A percentile compares a stretch with the other conserved stretches of the same genome.
Evolutionary conservation across 2,113 vertebrate species (phyloP).

Genomic region (Sphyrna mokarran): DNA sequence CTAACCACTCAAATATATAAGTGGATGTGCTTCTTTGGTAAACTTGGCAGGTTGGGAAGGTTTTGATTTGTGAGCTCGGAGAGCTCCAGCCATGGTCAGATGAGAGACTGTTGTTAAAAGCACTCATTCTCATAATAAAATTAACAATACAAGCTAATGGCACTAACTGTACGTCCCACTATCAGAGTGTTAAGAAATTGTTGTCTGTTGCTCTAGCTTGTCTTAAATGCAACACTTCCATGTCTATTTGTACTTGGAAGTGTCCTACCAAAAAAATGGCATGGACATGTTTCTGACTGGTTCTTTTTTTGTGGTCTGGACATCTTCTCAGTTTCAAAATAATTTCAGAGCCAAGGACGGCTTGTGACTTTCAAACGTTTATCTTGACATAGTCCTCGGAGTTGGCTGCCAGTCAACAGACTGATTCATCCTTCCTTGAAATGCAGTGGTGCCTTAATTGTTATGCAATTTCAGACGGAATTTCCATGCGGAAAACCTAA

Average conservation of each 20-base stretch:
- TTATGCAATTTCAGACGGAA: neutral
- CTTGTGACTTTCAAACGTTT: neutral
- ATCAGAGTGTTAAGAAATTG: neutral
- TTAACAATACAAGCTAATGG: neutral
- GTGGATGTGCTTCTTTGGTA: no score
- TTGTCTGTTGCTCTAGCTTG: neutral
- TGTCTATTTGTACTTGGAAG: neutral
- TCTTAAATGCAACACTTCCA: neutral
- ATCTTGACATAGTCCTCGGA: neutral
- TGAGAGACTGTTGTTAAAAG: no score
- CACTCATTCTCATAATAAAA: neutral
- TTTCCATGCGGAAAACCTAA: neutral
- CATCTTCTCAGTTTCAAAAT: neutral
- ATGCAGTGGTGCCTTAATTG: neutral
- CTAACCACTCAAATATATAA: no score
- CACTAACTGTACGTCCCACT: no score
- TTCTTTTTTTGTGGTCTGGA: neutral
- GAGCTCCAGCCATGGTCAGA: no score
- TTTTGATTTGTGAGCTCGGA: no score
- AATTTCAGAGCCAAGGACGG: neutral
- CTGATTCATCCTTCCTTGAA: neutral
- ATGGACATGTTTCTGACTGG: neutral
- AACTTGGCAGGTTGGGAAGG: no score
- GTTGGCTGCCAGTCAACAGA: neutral
- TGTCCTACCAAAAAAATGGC: neutral